phyloP scores from a whole-genome alignment of 2,797 vertebrate genomes.

The Manis javanica region DNA sequence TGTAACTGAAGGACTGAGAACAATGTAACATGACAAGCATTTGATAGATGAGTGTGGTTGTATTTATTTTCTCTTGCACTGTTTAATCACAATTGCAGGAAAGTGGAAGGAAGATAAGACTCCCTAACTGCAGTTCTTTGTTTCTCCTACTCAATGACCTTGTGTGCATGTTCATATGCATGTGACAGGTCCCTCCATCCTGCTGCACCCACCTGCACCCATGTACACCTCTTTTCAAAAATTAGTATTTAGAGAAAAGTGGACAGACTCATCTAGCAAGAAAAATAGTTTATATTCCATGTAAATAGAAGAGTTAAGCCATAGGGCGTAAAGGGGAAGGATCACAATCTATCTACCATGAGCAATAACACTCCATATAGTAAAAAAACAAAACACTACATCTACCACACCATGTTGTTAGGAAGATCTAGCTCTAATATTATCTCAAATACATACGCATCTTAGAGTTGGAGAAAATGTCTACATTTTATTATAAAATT shows the following conservation, averaged over 20 bases:
- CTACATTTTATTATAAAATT: background rate
- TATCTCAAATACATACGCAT: background rate
- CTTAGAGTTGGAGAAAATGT: background rate
- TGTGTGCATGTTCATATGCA: background rate
- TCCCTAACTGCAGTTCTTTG: background rate
- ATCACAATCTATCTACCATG: background rate
- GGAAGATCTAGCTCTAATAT: background rate
- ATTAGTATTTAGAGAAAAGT: background rate
- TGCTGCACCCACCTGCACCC: background rate
- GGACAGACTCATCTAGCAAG: background rate
- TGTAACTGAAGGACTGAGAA: background rate
- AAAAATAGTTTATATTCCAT: background rate
- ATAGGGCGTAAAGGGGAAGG: background rate
- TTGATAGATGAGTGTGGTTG: background rate
- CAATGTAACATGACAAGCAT: background rate
- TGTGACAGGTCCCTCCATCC: background rate
- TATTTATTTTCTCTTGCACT: background rate
- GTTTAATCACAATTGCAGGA: background rate
- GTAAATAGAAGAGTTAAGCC: background rate
- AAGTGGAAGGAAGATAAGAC: background rate
- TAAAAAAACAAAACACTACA: background rate
- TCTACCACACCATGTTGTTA: background rate
- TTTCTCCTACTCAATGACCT: background rate
- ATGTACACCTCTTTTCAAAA: background rate
- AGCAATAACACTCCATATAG: background rate